These are phyloP conservation scores for Bicyclus anynana DNA, from an alignment of 1,140 invertebrate species.

Conservation along the genomic window DNA sequence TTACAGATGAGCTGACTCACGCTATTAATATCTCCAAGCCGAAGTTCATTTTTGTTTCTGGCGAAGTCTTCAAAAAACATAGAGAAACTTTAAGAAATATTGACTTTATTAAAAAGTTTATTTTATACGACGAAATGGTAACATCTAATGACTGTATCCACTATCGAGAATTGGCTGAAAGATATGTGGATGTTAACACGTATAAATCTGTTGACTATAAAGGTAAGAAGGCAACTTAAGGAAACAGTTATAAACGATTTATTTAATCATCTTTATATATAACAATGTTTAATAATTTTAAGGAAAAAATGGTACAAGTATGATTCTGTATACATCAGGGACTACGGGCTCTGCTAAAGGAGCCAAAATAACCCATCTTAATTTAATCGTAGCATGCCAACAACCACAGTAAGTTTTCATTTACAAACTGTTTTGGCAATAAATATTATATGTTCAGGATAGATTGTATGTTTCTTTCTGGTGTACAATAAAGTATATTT, in stretches of 20 bases:
- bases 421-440: not conserved
- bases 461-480: no score
- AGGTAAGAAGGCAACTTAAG: constrained; percentile 26
- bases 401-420: constrained; percentile 33
- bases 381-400: constrained; percentile 27
- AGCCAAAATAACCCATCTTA: constrained; percentile 82
- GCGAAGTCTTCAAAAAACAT: constrained; percentile 31
- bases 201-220: constrained; percentile 33
- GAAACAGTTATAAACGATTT: not conserved
- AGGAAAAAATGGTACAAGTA: constrained; percentile 42
- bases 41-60: constrained; percentile 48
- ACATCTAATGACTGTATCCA: constrained; percentile 12
- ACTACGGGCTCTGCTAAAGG: constrained; percentile 90
- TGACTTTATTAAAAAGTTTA: constrained; percentile 33
- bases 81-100: constrained; percentile 30
- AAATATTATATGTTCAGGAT: not conserved
- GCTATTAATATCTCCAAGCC: constrained; percentile 45
- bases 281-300: constrained; percentile 4
- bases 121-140: constrained; percentile 32
- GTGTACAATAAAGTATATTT: no score
- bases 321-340: constrained; percentile 81
- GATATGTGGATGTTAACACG: constrained; percentile 28
- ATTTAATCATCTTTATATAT: not conserved
- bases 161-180: constrained; percentile 32
- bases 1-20: constrained; percentile 50